These are phyloP conservation scores for Paracentrotus lividus DNA, from an alignment of 53 echinoderm and acorn worm species.

Conservation along the genomic window DNA sequence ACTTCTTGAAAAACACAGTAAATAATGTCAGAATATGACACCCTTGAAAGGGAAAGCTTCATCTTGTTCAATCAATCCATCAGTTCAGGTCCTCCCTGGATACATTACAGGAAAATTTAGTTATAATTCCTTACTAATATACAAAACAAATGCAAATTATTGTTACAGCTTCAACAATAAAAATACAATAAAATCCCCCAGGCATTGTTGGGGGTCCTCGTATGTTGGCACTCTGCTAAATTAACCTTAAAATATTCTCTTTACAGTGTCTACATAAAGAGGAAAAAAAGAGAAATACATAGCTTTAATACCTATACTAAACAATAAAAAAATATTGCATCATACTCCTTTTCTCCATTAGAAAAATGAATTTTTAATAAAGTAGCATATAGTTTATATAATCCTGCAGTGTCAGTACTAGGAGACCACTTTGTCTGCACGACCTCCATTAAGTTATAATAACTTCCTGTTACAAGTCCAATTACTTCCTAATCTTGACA, in stretches of 20 bases:
- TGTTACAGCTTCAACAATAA: too few species aligned
- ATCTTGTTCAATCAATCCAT: background rate
- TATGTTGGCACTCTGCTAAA: background rate
- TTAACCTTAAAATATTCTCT: background rate
- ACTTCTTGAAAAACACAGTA: background rate
- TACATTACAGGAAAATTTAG: too few species aligned
- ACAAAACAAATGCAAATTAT: too few species aligned
- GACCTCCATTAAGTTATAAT: background rate
- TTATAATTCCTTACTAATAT: too few species aligned
- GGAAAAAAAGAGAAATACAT: too few species aligned
- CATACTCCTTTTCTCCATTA: background rate
- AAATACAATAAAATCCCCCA: background rate
- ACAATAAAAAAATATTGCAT: background rate
- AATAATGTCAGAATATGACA: background rate
- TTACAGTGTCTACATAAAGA: background rate
- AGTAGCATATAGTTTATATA: background rate
- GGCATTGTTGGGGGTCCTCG: background rate
- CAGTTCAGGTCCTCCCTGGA: background rate
- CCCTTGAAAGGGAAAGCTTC: background rate
- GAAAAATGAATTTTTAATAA: background rate
- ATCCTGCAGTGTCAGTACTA: background rate
- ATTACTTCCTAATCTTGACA: background rate
- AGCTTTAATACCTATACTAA: background rate
- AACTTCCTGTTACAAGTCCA: background rate
- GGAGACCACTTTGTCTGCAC: background rate